A percentile compares a stretch with the other conserved stretches of the same genome.
Evolutionary conservation across 1,140 invertebrate genomes (phyloP).

Genomic region (Hetaerina americana): DNA sequence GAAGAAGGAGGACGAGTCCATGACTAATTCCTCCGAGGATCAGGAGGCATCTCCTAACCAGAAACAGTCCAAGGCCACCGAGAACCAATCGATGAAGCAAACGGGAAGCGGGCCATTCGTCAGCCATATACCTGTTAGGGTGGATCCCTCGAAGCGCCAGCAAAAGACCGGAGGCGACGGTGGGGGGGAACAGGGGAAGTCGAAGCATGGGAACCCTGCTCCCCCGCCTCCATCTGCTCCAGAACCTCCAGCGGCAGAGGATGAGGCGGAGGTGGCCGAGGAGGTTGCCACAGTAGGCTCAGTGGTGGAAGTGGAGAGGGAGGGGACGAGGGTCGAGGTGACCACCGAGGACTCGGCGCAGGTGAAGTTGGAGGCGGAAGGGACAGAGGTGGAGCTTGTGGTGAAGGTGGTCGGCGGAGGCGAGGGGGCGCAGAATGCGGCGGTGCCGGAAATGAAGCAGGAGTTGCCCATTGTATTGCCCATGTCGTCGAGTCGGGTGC

Average conservation of each 20-base stretch:
- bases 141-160: background rate
- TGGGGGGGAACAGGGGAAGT: background rate
- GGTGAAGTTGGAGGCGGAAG: background rate
- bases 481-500: background rate
- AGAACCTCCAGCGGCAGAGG: background rate
- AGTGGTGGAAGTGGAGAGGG: background rate
- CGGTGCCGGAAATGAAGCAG: slow-evolving; percentile 21
- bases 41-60: background rate
- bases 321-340: background rate
- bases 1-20: background rate
- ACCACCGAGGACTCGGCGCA: background rate
- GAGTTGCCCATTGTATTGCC: too few species aligned
- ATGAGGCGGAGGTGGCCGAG: background rate
- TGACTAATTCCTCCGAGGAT: background rate
- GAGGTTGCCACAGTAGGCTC: background rate
- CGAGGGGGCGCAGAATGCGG: slow-evolving; percentile 21
- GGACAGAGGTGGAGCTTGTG: background rate
- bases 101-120: background rate
- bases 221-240: too few species aligned
- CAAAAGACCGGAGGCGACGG: background rate
- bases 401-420: slow-evolving; percentile 17
- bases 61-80: background rate
- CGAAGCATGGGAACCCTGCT: background rate
- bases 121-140: slow-evolving; percentile 5
- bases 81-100: background rate